Percentiles rank a stretch among this genome's conserved stretches.
Conservation (phyloP, 2,797 vertebrate species). For the Poecilia wingei region DNA sequence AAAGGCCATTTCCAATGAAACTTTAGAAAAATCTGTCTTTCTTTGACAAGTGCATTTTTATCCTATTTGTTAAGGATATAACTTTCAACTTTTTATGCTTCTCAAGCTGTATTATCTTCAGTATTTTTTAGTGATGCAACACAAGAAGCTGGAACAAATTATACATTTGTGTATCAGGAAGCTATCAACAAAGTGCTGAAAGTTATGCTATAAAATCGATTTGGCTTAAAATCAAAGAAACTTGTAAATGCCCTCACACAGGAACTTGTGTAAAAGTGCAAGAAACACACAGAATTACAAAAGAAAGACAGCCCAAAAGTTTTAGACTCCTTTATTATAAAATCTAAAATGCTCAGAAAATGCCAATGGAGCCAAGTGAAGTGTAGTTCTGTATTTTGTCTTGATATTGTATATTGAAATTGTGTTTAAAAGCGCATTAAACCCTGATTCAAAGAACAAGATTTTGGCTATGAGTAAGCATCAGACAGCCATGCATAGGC, state of each 20-base stretch:
- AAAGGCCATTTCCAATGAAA: not conserved
- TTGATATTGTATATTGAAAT: not conserved
- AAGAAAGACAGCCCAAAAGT: not conserved
- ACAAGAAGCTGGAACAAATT: slow-evolving; percentile 31
- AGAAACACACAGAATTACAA: not conserved
- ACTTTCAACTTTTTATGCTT: slow-evolving; percentile 3
- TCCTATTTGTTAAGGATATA: not conserved
- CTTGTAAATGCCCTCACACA: not conserved
- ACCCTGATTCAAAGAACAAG: not conserved
- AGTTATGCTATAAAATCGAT: not conserved
- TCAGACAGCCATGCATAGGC: too few species aligned
- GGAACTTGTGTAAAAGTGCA: not conserved
- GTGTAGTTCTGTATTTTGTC: not conserved
- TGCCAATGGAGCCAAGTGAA: not conserved
- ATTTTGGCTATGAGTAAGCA: not conserved
- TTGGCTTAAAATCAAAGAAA: not conserved
- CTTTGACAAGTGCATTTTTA: not conserved
- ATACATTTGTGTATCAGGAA: slow-evolving; percentile 4
- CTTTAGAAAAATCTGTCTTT: not conserved
- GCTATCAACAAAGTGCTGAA: not conserved
- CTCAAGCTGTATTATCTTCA: not conserved
- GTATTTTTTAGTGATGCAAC: not conserved
- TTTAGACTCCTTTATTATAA: not conserved
- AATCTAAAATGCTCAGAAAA: not conserved
- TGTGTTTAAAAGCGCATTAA: not conserved